These are phyloP conservation scores for Electrona antarctica DNA, from an alignment of 2,113 vertebrate genomes.

Conservation along the genomic window DNA sequence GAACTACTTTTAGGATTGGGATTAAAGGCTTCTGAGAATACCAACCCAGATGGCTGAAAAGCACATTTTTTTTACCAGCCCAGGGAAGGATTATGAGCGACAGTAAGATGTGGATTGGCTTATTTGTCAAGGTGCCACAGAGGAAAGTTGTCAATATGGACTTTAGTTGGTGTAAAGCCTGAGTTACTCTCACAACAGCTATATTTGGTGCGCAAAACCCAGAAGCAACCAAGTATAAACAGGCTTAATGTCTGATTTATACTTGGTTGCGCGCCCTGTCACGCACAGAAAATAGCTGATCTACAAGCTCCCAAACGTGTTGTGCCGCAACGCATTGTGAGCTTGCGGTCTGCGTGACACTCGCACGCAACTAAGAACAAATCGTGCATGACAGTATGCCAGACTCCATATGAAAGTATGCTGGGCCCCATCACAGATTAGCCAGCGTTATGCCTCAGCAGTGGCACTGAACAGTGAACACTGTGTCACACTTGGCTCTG, in stretches of 20 bases:
- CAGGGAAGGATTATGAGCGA: constrained; percentile 26
- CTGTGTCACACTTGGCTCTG: constrained; percentile 29
- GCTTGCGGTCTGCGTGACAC: too few relatives aligned
- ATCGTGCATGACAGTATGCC: not conserved
- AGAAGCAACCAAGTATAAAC: too few relatives aligned
- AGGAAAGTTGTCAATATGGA: constrained; percentile 29
- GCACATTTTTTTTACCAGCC: constrained; percentile 5
- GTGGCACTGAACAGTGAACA: constrained; percentile 5
- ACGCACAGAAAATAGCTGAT: too few relatives aligned
- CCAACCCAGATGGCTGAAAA: constrained; percentile 20
- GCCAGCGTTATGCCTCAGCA: constrained; percentile 25
- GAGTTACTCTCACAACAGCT: too few relatives aligned
- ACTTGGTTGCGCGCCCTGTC: too few relatives aligned
- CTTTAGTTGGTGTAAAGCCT: constrained; percentile 9
- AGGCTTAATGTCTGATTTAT: too few relatives aligned
- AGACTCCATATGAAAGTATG: constrained; percentile 3
- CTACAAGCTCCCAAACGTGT: too few relatives aligned
- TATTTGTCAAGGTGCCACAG: constrained; percentile 32
- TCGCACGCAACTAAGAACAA: too few relatives aligned
- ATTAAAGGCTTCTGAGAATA: constrained; percentile 27
- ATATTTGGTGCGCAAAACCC: too few relatives aligned
- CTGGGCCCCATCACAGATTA: constrained; percentile 25
- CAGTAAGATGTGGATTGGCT: constrained; percentile 20
- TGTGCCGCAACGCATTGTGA: too few relatives aligned
- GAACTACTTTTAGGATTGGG: constrained; percentile 6